A percentile compares a stretch with the other conserved stretches of the same genome.
These are phyloP conservation scores for Cavia aperea DNA, from an alignment of 2,113 vertebrate species.

Conservation along the genomic window DNA sequence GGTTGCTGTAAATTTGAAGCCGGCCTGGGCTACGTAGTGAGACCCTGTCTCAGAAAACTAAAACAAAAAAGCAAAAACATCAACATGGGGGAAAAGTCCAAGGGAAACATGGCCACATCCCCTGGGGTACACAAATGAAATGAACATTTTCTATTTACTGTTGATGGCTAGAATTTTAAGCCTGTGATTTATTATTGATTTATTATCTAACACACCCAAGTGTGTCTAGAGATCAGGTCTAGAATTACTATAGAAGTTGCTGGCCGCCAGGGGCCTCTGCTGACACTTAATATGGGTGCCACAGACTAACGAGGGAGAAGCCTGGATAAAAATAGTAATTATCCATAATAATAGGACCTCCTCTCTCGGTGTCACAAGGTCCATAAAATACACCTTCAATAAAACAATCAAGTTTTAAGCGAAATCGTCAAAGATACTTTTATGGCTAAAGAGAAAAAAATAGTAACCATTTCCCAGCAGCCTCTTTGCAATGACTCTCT, in stretches of 20 bases:
- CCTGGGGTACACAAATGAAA: neutral
- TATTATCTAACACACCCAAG: slow-evolving; percentile 19
- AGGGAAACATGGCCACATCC: neutral
- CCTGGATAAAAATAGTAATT: slow-evolving; percentile 38
- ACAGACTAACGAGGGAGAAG: slow-evolving; percentile 29
- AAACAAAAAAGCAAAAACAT: neutral
- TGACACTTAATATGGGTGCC: slow-evolving; percentile 44
- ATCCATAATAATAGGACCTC: slow-evolving; percentile 49
- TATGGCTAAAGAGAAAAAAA: neutral
- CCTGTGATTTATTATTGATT: neutral
- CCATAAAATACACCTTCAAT: neutral
- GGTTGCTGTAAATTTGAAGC: neutral
- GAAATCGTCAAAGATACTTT: slow-evolving; percentile 13
- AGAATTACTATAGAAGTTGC: slow-evolving; percentile 18
- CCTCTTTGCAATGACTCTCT: neutral
- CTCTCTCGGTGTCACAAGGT: neutral
- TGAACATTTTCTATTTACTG: neutral
- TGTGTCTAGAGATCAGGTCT: slow-evolving; percentile 40
- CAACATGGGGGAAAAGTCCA: neutral
- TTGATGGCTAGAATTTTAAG: slow-evolving; percentile 8
- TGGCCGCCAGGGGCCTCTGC: slow-evolving; percentile 10
- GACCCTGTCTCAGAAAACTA: neutral
- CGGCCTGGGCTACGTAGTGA: neutral
- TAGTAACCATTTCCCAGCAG: neutral
- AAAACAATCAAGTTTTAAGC: neutral